Evolutionary conservation across 2,113 vertebrate genomes (phyloP).

Genomic region (rat (Rattus norvegicus)): DNA sequence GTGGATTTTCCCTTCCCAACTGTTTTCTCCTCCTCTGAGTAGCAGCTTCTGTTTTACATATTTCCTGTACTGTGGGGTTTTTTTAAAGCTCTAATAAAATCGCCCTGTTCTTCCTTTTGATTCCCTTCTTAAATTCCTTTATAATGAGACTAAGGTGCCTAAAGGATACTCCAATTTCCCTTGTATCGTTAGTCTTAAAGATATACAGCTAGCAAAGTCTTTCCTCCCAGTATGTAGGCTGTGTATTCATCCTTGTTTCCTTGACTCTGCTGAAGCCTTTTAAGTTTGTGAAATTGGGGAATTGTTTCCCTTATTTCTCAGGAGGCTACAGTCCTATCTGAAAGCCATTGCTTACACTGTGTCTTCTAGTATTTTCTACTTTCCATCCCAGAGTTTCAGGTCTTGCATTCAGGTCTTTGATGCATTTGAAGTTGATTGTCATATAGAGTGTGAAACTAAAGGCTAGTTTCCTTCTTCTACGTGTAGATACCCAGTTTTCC

Average conservation of each 20-base stretch:
- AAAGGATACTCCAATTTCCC: not conserved
- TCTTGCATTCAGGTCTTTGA: not conserved
- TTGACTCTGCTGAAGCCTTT: not conserved
- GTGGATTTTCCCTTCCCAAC: not conserved
- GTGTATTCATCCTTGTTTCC: not conserved
- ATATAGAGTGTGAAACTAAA: not conserved
- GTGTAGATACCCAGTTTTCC: not conserved
- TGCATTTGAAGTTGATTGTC: not conserved
- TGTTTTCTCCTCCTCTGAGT: not conserved
- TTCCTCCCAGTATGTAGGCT: not conserved
- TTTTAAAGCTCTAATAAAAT: not conserved
- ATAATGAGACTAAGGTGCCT: not conserved
- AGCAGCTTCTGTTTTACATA: not conserved
- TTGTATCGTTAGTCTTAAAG: not conserved
- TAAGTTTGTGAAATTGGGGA: not conserved
- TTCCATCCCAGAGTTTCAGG: not conserved
- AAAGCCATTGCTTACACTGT: not conserved
- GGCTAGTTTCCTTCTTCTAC: not conserved
- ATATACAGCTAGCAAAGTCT: not conserved
- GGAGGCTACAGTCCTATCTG: not conserved
- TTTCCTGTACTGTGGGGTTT: not conserved
- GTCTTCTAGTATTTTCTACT: not conserved
- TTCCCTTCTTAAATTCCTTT: not conserved
- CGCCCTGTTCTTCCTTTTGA: not conserved
- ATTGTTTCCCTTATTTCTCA: not conserved